Percentiles rank a stretch among this genome's conserved stretches.
These are phyloP conservation scores for Drosophila ogumai DNA, from an alignment of 1,140 invertebrate genomes.

Conservation along the genomic window DNA sequence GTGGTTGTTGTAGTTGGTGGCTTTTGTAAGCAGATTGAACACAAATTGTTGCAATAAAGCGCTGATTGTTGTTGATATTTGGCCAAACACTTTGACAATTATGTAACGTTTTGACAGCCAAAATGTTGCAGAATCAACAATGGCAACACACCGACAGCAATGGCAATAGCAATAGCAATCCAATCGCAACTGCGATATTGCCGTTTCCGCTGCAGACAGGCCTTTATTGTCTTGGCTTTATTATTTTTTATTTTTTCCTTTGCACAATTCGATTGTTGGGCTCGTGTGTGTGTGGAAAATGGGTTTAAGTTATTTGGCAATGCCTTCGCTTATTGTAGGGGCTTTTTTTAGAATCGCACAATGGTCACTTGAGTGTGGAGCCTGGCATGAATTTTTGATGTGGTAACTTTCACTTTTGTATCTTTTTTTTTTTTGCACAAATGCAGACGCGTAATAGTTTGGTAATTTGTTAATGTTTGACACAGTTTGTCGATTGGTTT, in stretches of 20 bases:
- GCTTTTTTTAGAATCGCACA: slow-evolving; percentile 76
- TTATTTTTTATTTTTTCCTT: slow-evolving; percentile 28
- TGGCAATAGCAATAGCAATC: slow-evolving; percentile 23
- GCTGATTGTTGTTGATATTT: slow-evolving; percentile 73
- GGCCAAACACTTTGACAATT: slow-evolving; percentile 76
- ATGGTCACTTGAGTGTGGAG: slow-evolving; percentile 54
- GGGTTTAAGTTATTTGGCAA: slow-evolving; percentile 57
- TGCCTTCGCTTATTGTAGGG: slow-evolving; percentile 46
- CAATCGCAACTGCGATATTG: slow-evolving; percentile 44
- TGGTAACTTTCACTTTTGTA: slow-evolving; percentile 63
- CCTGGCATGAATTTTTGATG: slow-evolving; percentile 35
- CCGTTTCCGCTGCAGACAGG: slow-evolving; percentile 69
- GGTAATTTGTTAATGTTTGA: slow-evolving; percentile 31
- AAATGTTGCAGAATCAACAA: slow-evolving; percentile 78
- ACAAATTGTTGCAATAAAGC: slow-evolving; percentile 78
- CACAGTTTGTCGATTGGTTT: slow-evolving; percentile 29
- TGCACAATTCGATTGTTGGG: slow-evolving; percentile 50
- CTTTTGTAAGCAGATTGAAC: slow-evolving; percentile 74
- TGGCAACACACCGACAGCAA: slow-evolving; percentile 32
- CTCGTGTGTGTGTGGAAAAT: slow-evolving; percentile 47
- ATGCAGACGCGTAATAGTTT: slow-evolving; percentile 38
- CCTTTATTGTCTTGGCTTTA: slow-evolving; percentile 55
- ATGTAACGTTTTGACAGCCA: slow-evolving; percentile 72
- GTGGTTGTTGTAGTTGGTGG: slow-evolving; percentile 18
- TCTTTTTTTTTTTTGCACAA: slow-evolving; percentile 35